Conservation (phyloP, 2,113 vertebrate species). For the Periophthalmus modestus region DNA sequence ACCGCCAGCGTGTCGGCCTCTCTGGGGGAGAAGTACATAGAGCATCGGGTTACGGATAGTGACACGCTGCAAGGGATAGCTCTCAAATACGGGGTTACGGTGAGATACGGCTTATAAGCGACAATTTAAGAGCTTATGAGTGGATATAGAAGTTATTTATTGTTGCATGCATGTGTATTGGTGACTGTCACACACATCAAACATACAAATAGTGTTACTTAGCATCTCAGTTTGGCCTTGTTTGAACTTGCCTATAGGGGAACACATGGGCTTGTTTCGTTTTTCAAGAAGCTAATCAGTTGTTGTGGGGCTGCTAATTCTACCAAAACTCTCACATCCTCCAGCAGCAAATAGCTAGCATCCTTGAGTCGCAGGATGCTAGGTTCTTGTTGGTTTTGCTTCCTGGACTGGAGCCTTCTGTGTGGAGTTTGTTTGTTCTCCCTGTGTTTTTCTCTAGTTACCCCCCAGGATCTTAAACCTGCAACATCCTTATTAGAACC, state of each 20-base stretch:
- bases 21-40: constrained; percentile 81
- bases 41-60: constrained; percentile 86
- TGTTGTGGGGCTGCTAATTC: neutral
- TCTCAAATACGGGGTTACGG: constrained; percentile 95
- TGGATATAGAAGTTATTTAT: too few species aligned
- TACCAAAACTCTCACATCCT: neutral
- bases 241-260: neutral
- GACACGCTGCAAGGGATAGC: constrained; percentile 94
- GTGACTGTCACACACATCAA: neutral
- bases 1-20: constrained; percentile 90
- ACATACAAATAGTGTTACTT: neutral
- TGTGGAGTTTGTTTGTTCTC: too few species aligned
- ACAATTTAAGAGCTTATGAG: neutral
- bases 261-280: neutral
- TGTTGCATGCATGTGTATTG: neutral
- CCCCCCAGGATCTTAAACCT: too few species aligned
- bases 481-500: too few species aligned
- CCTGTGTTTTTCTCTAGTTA: too few species aligned
- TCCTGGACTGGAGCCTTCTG: too few species aligned
- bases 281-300: neutral
- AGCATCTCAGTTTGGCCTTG: neutral
- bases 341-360: too few species aligned
- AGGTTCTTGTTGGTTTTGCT: too few species aligned
- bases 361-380: too few species aligned
- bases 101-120: constrained; percentile 68